Conservation (phyloP, 2,113 vertebrate species). For the Pantherophis guttatus region DNA sequence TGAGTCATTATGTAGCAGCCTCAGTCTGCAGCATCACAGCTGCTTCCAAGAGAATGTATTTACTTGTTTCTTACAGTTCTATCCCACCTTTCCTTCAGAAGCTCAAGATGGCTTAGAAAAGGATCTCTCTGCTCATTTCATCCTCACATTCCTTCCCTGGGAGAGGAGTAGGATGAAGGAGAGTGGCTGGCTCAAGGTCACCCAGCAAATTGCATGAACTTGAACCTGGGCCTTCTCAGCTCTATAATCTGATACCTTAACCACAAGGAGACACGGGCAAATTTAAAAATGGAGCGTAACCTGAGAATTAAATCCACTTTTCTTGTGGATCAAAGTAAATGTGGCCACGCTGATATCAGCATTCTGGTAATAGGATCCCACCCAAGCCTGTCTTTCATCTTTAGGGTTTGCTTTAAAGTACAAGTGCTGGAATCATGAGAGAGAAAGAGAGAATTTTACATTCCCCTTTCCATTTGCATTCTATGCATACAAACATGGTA, state of each 20-base stretch:
- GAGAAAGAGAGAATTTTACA: background rate
- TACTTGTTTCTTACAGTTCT: background rate
- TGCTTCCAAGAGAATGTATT: background rate
- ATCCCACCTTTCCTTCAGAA: background rate
- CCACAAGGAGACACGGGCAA: background rate
- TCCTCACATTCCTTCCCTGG: background rate
- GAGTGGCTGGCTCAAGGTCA: background rate
- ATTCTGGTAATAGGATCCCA: no score
- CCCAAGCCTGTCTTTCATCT: background rate
- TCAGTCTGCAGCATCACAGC: background rate
- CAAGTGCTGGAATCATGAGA: background rate
- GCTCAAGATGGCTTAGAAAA: background rate
- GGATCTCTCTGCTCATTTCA: background rate
- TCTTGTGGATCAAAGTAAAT: background rate
- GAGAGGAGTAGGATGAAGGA: background rate
- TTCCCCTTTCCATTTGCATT: slow-evolving; percentile 5
- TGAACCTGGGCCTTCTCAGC: background rate
- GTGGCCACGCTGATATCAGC: background rate
- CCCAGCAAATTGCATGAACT: background rate
- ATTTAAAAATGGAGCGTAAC: background rate
- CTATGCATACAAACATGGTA: background rate
- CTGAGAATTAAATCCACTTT: background rate
- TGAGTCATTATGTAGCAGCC: background rate
- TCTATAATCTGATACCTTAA: background rate
- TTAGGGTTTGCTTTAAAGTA: background rate